A percentile compares a stretch with the other conserved stretches of the same genome.
These are phyloP conservation scores for Lipophrys pholis DNA, from an alignment of 2,113 vertebrate species.

Conservation along the genomic window DNA sequence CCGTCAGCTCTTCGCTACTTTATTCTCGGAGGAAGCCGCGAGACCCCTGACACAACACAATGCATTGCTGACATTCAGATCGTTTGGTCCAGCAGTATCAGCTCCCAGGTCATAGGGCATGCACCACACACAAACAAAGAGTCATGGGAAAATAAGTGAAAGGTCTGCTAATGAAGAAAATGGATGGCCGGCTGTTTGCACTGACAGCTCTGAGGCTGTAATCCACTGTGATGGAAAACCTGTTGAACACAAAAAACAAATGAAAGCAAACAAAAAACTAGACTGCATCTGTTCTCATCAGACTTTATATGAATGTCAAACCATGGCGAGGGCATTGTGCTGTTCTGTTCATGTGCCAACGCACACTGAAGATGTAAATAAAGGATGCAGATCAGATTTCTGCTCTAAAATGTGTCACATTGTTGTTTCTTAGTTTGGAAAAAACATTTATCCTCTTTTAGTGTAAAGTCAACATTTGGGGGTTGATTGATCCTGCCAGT, in stretches of 20 bases:
- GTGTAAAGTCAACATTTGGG: too few species aligned
- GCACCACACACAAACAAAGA: slow-evolving; percentile 73
- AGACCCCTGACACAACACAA: slow-evolving; percentile 25
- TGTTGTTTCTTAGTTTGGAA: slow-evolving; percentile 1
- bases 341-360: slow-evolving; percentile 14
- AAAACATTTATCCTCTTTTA: not conserved
- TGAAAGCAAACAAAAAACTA: slow-evolving; percentile 21
- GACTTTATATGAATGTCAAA: slow-evolving; percentile 4
- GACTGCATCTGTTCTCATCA: not conserved
- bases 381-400: slow-evolving; percentile 25
- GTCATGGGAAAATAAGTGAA: slow-evolving; percentile 74
- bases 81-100: slow-evolving; percentile 63
- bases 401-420: slow-evolving; percentile 10
- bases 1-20: slow-evolving; percentile 14
- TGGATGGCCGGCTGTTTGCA: slow-evolving; percentile 27
- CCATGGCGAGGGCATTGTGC: not conserved
- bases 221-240: slow-evolving; percentile 53
- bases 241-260: slow-evolving; percentile 23
- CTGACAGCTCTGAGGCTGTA: slow-evolving; percentile 57
- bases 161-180: slow-evolving; percentile 71
- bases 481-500: too few species aligned
- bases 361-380: slow-evolving; percentile 39
- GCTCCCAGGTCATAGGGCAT: slow-evolving; percentile 71
- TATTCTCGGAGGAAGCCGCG: slow-evolving; percentile 13
- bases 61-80: slow-evolving; percentile 54